Conservation (phyloP, 2,888 invertebrate species). For the Acanthococcus lagerstroemiae region DNA sequence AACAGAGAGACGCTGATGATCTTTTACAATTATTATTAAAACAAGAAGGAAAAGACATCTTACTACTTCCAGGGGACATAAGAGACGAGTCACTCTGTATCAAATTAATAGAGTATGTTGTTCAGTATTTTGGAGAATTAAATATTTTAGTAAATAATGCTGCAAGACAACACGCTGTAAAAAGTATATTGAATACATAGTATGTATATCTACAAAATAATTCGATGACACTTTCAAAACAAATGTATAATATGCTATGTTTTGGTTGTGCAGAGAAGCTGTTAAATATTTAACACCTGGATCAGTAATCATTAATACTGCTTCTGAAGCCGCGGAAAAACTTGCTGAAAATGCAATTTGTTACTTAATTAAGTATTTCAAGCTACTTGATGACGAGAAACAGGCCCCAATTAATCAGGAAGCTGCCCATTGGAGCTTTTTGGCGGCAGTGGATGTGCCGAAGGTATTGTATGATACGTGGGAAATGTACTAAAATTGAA, state of each 20-base stretch:
- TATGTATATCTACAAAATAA: too few relatives aligned
- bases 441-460: not conserved
- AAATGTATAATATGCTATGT: not conserved
- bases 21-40: too few relatives aligned
- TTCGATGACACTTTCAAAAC: not conserved
- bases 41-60: too few relatives aligned
- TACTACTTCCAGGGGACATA: too few relatives aligned
- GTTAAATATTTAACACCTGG: too few relatives aligned
- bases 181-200: not conserved
- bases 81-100: too few relatives aligned
- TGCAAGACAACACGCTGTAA: not conserved
- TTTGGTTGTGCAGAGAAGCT: not conserved
- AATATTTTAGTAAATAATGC: not conserved
- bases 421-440: not conserved
- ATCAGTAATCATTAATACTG: too few relatives aligned
- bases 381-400: not conserved
- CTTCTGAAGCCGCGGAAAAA: not conserved
- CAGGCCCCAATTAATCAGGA: not conserved
- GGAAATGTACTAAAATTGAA: not conserved
- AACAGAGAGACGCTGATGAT: too few relatives aligned
- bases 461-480: not conserved
- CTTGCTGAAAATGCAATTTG: not conserved
- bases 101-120: too few relatives aligned
- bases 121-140: too few relatives aligned
- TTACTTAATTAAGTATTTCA: not conserved